Conservation (phyloP, 1,140 invertebrate genomes). For the Drosophila pallidifrons region DNA sequence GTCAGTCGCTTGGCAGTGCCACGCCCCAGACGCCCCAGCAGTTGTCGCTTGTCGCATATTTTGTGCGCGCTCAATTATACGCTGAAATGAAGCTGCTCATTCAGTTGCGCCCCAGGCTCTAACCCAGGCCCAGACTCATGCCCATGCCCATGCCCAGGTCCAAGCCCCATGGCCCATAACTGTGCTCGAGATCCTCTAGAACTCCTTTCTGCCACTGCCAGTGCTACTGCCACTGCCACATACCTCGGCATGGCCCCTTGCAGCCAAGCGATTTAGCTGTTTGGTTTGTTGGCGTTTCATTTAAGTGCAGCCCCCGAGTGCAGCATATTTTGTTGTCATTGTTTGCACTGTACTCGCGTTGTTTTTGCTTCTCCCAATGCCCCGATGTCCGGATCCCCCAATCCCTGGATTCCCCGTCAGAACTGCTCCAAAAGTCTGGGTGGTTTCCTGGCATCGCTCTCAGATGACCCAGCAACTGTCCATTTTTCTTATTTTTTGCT, state of each 20-base stretch:
- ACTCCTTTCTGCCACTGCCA: not conserved
- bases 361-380: slow-evolving; percentile 16
- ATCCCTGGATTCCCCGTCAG: not conserved
- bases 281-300: slow-evolving; percentile 81
- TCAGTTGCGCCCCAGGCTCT: slow-evolving; percentile 59
- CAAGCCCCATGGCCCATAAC: not conserved
- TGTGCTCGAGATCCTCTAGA: not conserved
- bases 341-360: slow-evolving; percentile 61
- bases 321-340: slow-evolving; percentile 82
- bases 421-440: not conserved
- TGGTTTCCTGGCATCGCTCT: slow-evolving; percentile 2
- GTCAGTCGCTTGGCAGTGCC: slow-evolving; percentile 20
- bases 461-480: slow-evolving; percentile 13
- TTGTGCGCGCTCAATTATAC: slow-evolving; percentile 79
- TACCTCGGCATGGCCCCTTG: slow-evolving; percentile 22
- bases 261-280: slow-evolving; percentile 63
- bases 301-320: slow-evolving; percentile 61
- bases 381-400: not conserved
- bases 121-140: not conserved
- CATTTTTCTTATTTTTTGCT: slow-evolving; percentile 16
- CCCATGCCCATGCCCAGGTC: not conserved
- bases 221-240: slow-evolving; percentile 9
- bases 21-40: slow-evolving; percentile 61
- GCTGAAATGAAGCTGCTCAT: slow-evolving; percentile 81
- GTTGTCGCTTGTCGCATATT: slow-evolving; percentile 74